Conservation (phyloP, 2,113 vertebrate species). For the Brachyistius frenatus region DNA sequence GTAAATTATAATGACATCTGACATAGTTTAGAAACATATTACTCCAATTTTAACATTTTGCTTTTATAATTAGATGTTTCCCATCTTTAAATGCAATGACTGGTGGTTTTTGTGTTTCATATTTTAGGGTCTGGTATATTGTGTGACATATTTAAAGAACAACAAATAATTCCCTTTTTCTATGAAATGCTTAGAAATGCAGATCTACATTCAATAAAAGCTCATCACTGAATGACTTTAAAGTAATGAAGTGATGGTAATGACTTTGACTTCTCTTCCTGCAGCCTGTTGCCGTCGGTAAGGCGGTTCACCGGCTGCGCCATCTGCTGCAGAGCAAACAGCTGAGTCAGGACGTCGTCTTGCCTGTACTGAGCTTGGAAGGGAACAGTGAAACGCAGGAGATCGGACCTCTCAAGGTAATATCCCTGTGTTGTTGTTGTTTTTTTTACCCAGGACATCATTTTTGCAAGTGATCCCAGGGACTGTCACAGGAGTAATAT, state of each 20-base stretch:
- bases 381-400: slow-evolving; percentile 68
- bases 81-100: no score
- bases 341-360: slow-evolving; percentile 79
- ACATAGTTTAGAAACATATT: no score
- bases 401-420: slow-evolving; percentile 90
- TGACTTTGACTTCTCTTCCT: slow-evolving; percentile 29
- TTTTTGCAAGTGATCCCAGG: background rate
- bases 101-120: no score
- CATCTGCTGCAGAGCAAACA: slow-evolving; percentile 84
- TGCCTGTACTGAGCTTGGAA: slow-evolving; percentile 82
- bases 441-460: background rate
- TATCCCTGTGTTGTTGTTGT: background rate
- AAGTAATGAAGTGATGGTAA: background rate
- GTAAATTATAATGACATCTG: no score
- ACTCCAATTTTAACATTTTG: no score
- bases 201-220: background rate
- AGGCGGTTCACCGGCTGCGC: slow-evolving; percentile 83
- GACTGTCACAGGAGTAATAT: accelerated
- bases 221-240: background rate
- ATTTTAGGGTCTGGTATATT: no score
- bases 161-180: background rate
- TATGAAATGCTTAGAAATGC: background rate
- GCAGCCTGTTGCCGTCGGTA: slow-evolving; percentile 88
- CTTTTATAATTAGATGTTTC: no score
- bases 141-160: no score